Conservation (phyloP, 2,113 vertebrate species). For the Colinus virginianus region DNA sequence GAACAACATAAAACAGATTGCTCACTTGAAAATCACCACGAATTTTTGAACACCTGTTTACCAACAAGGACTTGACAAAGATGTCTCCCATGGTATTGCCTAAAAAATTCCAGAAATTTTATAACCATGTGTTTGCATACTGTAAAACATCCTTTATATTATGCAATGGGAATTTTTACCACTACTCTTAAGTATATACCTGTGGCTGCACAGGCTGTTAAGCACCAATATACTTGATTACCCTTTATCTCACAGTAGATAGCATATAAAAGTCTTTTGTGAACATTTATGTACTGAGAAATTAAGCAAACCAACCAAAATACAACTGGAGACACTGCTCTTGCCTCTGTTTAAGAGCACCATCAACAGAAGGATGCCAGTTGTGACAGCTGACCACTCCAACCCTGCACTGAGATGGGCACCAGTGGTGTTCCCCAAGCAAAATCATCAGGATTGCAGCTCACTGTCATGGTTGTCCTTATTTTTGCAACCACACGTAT, state of each 20-base stretch:
- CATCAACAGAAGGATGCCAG: accelerated
- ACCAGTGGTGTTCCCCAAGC: not conserved
- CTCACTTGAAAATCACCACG: not conserved
- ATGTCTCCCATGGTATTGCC: not conserved
- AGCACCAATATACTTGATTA: not conserved
- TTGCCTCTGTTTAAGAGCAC: not conserved
- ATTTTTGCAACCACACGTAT: not conserved
- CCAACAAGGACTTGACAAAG: not conserved
- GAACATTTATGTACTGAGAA: not conserved
- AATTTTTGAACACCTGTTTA: not conserved
- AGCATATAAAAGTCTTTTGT: not conserved
- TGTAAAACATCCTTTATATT: not conserved
- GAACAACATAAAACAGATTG: not conserved
- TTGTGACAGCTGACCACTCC: not conserved
- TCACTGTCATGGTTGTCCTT: not conserved
- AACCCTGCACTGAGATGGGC: not conserved
- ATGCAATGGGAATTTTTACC: not conserved
- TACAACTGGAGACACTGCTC: not conserved
- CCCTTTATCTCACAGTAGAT: not conserved
- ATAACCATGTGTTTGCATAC: not conserved
- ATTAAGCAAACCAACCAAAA: not conserved
- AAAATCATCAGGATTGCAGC: not conserved
- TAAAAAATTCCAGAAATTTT: not conserved
- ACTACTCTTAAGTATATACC: not conserved
- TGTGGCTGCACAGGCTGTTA: not conserved